Evolutionary conservation across 2,888 invertebrate genomes (phyloP).

Genomic region (Drosophila neutralis): DNA sequence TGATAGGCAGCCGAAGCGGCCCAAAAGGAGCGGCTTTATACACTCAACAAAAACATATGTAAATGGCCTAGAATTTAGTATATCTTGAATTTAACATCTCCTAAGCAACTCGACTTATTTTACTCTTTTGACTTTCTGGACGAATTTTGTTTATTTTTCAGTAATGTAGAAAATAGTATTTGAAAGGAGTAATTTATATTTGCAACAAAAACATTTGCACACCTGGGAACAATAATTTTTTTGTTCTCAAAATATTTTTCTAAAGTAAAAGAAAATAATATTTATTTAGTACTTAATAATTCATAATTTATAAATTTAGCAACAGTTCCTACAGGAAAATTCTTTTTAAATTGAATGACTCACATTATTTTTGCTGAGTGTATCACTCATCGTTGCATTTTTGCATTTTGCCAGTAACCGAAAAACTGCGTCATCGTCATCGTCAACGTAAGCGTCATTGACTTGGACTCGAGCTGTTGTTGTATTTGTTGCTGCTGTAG

Average conservation of each 20-base stretch:
- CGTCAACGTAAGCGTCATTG: slow-evolving; percentile 19
- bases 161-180: too few relatives aligned
- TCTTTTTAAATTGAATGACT: neutral
- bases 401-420: slow-evolving; percentile 49
- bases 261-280: neutral
- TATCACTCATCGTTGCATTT: slow-evolving; percentile 27
- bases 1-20: slow-evolving; percentile 60
- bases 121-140: neutral
- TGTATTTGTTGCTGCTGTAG: neutral
- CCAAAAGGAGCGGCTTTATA: slow-evolving; percentile 30
- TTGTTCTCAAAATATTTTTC: neutral
- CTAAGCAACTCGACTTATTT: neutral
- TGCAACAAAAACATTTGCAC: neutral
- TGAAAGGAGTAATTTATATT: neutral
- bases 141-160: neutral
- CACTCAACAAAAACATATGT: neutral
- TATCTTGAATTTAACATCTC: neutral
- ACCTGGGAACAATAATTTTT: neutral
- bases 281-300: neutral
- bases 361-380: neutral
- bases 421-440: slow-evolving; percentile 53
- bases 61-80: neutral
- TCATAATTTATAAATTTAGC: neutral
- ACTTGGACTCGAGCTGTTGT: slow-evolving; percentile 9
- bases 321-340: neutral